Conservation (phyloP, 1,140 invertebrate genomes). For the Onthophagus taurus region DNA sequence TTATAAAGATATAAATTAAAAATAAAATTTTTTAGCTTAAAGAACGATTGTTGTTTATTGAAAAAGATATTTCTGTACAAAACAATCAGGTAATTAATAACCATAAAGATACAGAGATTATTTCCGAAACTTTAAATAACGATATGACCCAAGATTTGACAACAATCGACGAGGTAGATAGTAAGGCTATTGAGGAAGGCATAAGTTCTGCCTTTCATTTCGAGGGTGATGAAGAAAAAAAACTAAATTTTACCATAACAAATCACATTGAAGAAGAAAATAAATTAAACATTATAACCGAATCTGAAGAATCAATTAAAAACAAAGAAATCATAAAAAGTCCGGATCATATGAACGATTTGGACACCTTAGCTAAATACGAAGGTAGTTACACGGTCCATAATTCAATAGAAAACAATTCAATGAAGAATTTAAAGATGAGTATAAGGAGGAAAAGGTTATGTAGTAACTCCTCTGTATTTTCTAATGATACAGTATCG, state of each 20-base stretch:
- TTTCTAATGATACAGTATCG: conserved; percentile 28
- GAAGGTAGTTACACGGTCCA: conserved; percentile 18
- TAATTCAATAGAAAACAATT: conserved; percentile 29
- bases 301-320: too few relatives aligned
- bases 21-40: conserved; percentile 42
- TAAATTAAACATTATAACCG: too few relatives aligned
- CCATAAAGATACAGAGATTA: conserved; percentile 10
- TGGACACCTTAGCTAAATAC: conserved; percentile 2
- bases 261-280: too few relatives aligned
- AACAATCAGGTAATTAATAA: conserved; percentile 22
- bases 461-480: conserved; percentile 31
- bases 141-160: conserved; percentile 34
- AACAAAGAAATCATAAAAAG: conserved; percentile 5
- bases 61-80: conserved; percentile 42
- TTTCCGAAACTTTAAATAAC: conserved; percentile 16
- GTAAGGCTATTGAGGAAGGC: conserved; percentile 13
- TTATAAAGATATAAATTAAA: conserved; percentile 1
- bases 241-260: too few relatives aligned
- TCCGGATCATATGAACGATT: not conserved
- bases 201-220: too few relatives aligned
- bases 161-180: conserved; percentile 25
- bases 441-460: conserved; percentile 34
- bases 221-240: too few relatives aligned
- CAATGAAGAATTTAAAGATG: conserved; percentile 36
- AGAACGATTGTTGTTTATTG: conserved; percentile 45